Evolutionary conservation across 2,797 vertebrate species (phyloP).

Genomic region (Tragelaphus eurycerus): DNA sequence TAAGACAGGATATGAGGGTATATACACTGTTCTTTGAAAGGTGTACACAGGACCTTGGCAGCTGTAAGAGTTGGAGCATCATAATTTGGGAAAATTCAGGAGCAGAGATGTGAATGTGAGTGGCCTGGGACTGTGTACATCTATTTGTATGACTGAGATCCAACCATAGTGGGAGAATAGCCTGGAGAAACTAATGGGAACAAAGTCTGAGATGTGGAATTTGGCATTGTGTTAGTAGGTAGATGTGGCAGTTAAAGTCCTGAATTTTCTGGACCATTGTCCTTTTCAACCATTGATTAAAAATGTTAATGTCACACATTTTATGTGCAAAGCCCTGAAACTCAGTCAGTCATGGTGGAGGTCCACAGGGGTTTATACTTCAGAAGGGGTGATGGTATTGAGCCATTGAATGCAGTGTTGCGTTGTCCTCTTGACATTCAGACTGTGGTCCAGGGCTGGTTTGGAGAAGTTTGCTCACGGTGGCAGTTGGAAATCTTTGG

Average conservation of each 20-base stretch:
- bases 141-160: neutral
- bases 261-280: neutral
- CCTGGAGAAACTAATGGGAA: neutral
- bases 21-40: neutral
- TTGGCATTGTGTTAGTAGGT: neutral
- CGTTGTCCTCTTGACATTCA: neutral
- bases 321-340: neutral
- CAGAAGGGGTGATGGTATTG: neutral
- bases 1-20: neutral
- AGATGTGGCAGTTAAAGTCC: neutral
- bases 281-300: neutral
- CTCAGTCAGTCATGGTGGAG: neutral
- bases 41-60: neutral
- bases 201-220: neutral
- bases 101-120: neutral
- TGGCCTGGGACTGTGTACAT: neutral
- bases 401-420: no score
- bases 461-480: neutral
- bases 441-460: neutral
- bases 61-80: rapidly evolving
- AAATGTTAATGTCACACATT: neutral
- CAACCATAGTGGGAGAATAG: neutral
- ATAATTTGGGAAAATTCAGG: neutral
- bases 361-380: neutral
- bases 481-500: neutral